Percentiles rank a stretch among this genome's conserved stretches.
These are phyloP conservation scores for Pavo muticus DNA, from an alignment of 2,113 vertebrate species.

Conservation along the genomic window DNA sequence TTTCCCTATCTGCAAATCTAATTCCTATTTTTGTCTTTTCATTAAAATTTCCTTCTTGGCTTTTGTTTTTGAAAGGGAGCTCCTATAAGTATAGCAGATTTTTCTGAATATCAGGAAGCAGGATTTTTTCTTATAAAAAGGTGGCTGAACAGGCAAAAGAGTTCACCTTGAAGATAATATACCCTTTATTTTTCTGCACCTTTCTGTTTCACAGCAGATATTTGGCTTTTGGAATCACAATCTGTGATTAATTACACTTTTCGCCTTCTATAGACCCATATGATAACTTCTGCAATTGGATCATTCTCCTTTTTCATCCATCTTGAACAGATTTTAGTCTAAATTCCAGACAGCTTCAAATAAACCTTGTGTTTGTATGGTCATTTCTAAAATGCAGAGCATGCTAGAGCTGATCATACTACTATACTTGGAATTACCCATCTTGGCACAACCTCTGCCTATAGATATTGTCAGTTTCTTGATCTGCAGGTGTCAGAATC, in stretches of 20 bases:
- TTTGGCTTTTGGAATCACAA: not conserved
- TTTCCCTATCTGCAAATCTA: not conserved
- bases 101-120: not conserved
- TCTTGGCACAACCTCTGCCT: not conserved
- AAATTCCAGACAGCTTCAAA: not conserved
- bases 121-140: not conserved
- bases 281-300: not conserved
- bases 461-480: not conserved
- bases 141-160: not conserved
- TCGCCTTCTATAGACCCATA: not conserved
- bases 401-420: not conserved
- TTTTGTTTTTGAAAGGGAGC: not conserved
- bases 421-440: not conserved
- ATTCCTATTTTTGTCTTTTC: not conserved
- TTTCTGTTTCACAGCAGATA: not conserved
- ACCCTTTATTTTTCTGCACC: not conserved
- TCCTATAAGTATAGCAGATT: not conserved
- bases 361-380: not conserved
- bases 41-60: not conserved
- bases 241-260: conserved; percentile 11
- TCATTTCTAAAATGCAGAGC: not conserved
- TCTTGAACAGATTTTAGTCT: not conserved
- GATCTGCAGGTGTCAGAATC: not conserved
- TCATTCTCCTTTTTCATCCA: not conserved
- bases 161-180: not conserved